phyloP scores from a whole-genome alignment of 2,797 vertebrate species.

The Poliocrania exsul region DNA sequence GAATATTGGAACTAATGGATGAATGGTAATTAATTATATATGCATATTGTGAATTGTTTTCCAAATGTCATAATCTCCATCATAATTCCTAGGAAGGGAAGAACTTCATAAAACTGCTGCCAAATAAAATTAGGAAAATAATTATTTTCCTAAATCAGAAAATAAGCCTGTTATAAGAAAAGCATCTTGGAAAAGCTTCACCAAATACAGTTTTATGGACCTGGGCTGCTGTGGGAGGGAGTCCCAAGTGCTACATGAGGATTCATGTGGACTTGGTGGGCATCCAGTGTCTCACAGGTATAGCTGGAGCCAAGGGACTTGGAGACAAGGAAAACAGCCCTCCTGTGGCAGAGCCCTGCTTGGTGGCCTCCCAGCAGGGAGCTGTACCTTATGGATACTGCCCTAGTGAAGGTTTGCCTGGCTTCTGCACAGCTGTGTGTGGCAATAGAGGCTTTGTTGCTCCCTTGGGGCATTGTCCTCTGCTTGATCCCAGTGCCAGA shows the following conservation, averaged over 20 bases:
- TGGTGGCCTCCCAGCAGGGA: neutral
- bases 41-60: neutral
- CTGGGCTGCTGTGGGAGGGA: neutral
- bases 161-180: neutral
- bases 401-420: neutral
- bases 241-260: neutral
- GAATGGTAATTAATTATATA: neutral
- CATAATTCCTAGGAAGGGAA: neutral
- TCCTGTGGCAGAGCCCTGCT: neutral
- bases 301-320: neutral
- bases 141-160: neutral
- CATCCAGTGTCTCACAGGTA: neutral
- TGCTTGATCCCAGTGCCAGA: neutral
- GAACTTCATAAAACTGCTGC: neutral
- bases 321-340: neutral
- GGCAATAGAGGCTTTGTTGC: neutral
- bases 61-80: neutral
- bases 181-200: neutral
- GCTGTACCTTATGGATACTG: neutral
- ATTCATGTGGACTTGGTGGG: neutral
- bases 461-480: neutral
- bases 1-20: neutral
- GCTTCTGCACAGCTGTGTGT: neutral
- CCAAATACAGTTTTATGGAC: neutral
- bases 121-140: neutral